Conservation (phyloP, 2,113 vertebrate genomes). For the Gavialis gangeticus region DNA sequence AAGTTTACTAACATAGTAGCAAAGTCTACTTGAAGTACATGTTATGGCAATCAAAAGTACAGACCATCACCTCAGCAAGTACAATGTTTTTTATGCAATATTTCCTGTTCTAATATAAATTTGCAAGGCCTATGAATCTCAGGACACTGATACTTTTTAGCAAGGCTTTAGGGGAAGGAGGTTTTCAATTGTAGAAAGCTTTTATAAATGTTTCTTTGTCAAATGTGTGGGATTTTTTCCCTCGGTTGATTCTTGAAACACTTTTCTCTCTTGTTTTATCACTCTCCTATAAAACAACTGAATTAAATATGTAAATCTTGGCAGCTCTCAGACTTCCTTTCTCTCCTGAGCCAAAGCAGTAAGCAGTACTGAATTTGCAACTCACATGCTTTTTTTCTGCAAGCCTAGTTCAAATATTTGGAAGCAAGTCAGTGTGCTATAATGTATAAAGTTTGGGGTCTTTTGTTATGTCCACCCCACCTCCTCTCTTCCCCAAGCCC, state of each 20-base stretch:
- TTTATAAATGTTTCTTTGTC: slow-evolving; percentile 17
- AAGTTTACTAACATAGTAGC: rapidly evolving
- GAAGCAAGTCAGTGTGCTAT: not conserved
- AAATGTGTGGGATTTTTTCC: not conserved
- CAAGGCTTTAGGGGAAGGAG: not conserved
- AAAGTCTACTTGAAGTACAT: not conserved
- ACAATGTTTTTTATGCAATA: not conserved
- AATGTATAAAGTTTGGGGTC: too few species aligned
- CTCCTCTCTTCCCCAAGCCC: not conserved
- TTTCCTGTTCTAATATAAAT: not conserved
- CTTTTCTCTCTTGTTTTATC: slow-evolving; percentile 37
- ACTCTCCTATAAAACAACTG: not conserved
- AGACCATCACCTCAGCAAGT: not conserved
- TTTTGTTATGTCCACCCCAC: too few species aligned
- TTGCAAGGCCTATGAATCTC: not conserved
- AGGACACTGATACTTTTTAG: not conserved
- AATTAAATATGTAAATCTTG: slow-evolving; percentile 59
- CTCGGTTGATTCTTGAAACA: not conserved
- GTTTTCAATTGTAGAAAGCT: not conserved
- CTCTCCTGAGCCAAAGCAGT: not conserved
- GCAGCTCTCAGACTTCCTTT: not conserved
- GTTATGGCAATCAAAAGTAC: not conserved
- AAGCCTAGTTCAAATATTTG: not conserved
- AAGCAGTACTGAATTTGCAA: slow-evolving; percentile 31
- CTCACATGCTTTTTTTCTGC: not conserved